Percentiles rank a stretch among this genome's conserved stretches.
These are phyloP conservation scores for Leptonema lineaticorne DNA, from an alignment of 1,140 invertebrate species.

Conservation along the genomic window DNA sequence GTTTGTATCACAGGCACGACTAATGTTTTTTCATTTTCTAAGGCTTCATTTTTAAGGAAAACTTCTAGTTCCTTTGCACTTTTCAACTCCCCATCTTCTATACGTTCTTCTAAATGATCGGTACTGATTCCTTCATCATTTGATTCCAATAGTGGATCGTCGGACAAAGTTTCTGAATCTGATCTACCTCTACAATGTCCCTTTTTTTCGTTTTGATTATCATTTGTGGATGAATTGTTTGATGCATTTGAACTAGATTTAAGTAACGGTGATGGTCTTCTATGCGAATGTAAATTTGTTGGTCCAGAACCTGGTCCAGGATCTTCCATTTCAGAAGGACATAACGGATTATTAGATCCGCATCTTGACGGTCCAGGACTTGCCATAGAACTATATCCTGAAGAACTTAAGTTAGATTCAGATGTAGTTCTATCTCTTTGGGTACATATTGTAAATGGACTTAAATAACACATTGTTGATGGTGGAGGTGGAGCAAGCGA, in stretches of 20 bases:
- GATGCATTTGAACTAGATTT: slow-evolving; percentile 55
- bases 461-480: slow-evolving; percentile 68
- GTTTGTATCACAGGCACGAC: slow-evolving; percentile 19
- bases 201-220: slow-evolving; percentile 49
- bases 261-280: slow-evolving; percentile 56
- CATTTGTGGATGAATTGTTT: slow-evolving; percentile 44
- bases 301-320: slow-evolving; percentile 57
- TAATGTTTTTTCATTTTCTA: slow-evolving; percentile 39
- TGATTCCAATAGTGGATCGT: slow-evolving; percentile 66
- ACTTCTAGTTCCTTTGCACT: slow-evolving; percentile 67
- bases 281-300: slow-evolving; percentile 44
- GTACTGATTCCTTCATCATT: slow-evolving; percentile 72
- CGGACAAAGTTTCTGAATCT: slow-evolving; percentile 68
- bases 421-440: slow-evolving; percentile 70
- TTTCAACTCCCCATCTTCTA: slow-evolving; percentile 62
- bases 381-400: slow-evolving; percentile 80
- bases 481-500: slow-evolving; percentile 49
- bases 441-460: slow-evolving; percentile 71
- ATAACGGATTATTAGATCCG: slow-evolving; percentile 74
- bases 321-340: slow-evolving; percentile 69
- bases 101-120: slow-evolving; percentile 65
- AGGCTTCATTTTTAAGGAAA: slow-evolving; percentile 49
- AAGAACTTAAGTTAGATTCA: slow-evolving; percentile 77
- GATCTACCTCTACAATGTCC: slow-evolving; percentile 57
- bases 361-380: slow-evolving; percentile 75